Evolutionary conservation across 2,113 vertebrate genomes (phyloP).

Genomic region (Corythornis madagascariensis): DNA sequence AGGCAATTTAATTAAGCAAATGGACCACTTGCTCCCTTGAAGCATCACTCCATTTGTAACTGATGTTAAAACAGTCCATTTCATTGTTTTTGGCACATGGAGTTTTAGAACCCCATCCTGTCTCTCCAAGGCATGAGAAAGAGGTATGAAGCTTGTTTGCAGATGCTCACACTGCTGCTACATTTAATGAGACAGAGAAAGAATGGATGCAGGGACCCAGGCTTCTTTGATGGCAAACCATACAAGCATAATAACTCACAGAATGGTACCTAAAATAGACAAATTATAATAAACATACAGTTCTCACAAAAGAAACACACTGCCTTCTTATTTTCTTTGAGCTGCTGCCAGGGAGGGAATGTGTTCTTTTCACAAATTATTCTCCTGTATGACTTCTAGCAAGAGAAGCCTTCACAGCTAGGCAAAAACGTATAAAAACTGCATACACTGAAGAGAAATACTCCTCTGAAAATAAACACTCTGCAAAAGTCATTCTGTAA

Average conservation of each 20-base stretch:
- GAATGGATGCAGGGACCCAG: neutral
- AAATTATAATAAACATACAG: neutral
- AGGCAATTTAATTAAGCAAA: neutral
- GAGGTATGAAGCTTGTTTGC: neutral
- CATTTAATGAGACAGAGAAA: neutral
- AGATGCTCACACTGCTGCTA: neutral
- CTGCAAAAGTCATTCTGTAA: neutral
- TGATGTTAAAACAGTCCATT: neutral
- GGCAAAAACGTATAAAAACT: neutral
- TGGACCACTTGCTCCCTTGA: neutral
- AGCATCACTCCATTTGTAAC: neutral
- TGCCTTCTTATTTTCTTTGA: conserved; percentile 46
- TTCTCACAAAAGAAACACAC: neutral
- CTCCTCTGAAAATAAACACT: neutral
- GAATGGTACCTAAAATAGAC: conserved; percentile 3
- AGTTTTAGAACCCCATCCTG: neutral
- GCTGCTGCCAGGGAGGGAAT: conserved; percentile 46
- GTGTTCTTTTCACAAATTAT: conserved; percentile 47
- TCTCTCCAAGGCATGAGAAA: neutral
- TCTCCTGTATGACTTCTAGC: conserved; percentile 22
- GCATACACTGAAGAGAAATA: neutral
- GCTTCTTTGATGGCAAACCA: neutral
- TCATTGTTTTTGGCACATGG: neutral
- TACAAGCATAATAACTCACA: neutral
- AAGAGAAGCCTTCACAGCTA: neutral